phyloP scores from a whole-genome alignment of 2,888 invertebrate genomes.

The Acanthosepion lycidas region DNA sequence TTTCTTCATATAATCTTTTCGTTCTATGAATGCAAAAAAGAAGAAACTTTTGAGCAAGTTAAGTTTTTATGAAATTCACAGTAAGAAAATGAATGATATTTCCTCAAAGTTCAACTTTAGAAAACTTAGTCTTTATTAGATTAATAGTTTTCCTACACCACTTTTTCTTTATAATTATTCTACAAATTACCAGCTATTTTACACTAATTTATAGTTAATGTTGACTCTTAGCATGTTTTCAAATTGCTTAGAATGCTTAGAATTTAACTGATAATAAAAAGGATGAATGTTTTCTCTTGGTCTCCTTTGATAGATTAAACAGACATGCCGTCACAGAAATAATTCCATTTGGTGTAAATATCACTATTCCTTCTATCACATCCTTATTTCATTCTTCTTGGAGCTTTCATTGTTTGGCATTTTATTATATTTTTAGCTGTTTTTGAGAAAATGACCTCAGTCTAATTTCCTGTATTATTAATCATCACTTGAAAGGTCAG shows the following conservation, averaged over 20 bases:
- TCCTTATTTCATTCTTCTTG: not conserved
- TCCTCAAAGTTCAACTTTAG: too few relatives aligned
- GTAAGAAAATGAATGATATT: too few relatives aligned
- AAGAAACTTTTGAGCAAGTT: too few relatives aligned
- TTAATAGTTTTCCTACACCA: too few relatives aligned
- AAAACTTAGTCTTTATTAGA: too few relatives aligned
- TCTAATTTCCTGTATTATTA: not conserved
- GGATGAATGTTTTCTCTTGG: not conserved
- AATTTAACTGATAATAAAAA: not conserved
- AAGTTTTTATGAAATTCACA: too few relatives aligned
- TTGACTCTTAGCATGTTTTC: not conserved
- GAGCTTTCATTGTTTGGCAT: not conserved
- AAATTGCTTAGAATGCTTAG: not conserved
- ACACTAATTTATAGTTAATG: not conserved
- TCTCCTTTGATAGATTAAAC: not conserved
- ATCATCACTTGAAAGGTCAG: conserved; percentile 33
- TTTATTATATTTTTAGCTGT: not conserved
- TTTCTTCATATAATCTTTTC: too few relatives aligned
- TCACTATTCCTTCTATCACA: not conserved
- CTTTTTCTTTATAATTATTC: too few relatives aligned
- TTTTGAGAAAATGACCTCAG: not conserved
- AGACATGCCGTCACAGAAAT: not conserved
- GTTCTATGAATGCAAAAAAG: too few relatives aligned
- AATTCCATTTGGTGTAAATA: not conserved
- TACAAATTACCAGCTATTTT: not conserved